These are phyloP conservation scores for Megalurothrips usitatus DNA, from an alignment of 2,888 invertebrate species.

Conservation along the genomic window DNA sequence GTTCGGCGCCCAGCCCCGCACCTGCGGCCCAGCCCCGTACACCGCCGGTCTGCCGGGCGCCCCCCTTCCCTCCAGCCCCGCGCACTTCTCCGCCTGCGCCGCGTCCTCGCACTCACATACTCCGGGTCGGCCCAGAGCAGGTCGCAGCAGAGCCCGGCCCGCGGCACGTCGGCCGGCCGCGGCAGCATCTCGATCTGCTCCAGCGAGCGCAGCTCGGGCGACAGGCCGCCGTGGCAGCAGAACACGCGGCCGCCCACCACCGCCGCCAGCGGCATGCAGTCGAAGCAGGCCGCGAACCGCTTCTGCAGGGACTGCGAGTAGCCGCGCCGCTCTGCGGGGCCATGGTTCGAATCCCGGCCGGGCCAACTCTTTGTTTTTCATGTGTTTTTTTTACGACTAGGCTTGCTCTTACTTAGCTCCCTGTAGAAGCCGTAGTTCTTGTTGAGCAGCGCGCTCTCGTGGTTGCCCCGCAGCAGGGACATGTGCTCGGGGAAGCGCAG, in stretches of 20 bases:
- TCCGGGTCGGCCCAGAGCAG: constrained; percentile 52
- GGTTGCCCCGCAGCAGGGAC: constrained; percentile 30
- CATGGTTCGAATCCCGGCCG: too few relatives aligned
- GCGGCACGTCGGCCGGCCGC: constrained; percentile 54
- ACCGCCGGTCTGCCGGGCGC: too few relatives aligned
- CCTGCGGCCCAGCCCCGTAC: too few relatives aligned
- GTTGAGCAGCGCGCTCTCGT: constrained; percentile 28
- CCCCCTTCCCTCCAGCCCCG: too few relatives aligned
- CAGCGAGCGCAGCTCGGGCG: constrained; percentile 50
- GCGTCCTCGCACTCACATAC: constrained; percentile 43
- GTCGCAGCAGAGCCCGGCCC: constrained; percentile 55
- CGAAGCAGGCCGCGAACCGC: constrained; percentile 61
- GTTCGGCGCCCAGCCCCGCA: constrained; percentile 61
- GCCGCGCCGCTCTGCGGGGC: constrained; percentile 44
- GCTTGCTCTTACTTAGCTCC: not conserved
- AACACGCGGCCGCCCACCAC: constrained; percentile 61
- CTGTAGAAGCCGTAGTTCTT: constrained; percentile 29
- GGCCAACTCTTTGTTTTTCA: too few relatives aligned
- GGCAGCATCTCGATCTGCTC: constrained; percentile 55
- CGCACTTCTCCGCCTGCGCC: too few relatives aligned
- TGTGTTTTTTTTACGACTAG: too few relatives aligned
- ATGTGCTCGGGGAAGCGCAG: not conserved
- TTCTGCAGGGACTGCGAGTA: constrained; percentile 62
- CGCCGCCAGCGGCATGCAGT: constrained; percentile 56
- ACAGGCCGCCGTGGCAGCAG: constrained; percentile 56